Evolutionary conservation across 2,113 vertebrate species (phyloP).

Genomic region (Burhinus bistriatus): DNA sequence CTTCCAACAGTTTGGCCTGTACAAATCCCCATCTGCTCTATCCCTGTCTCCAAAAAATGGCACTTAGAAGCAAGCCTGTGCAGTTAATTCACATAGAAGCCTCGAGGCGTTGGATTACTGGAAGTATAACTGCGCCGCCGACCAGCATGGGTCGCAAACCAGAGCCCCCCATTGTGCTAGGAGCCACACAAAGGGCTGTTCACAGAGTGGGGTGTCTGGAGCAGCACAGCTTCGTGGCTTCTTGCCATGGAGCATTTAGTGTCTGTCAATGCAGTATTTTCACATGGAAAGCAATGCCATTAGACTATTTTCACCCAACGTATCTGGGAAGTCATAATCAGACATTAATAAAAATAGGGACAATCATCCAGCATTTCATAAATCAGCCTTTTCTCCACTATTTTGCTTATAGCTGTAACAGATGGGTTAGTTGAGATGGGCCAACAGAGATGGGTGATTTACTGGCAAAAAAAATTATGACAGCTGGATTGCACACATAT

Average conservation of each 20-base stretch:
- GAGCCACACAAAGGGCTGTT: background rate
- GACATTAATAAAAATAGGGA: slow-evolving; percentile 46
- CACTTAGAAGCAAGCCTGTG: background rate
- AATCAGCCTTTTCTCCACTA: background rate
- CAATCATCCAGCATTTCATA: background rate
- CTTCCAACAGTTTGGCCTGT: slow-evolving; percentile 20
- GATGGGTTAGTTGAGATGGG: slow-evolving; percentile 23
- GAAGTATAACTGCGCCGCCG: background rate
- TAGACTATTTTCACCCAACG: background rate
- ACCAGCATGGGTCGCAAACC: background rate
- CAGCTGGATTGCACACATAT: background rate
- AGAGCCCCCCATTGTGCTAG: background rate
- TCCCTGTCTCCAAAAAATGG: slow-evolving; percentile 10
- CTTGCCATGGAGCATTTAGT: background rate
- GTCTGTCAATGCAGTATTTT: background rate
- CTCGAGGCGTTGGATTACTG: background rate
- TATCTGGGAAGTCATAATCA: background rate
- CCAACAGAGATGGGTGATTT: background rate
- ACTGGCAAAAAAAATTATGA: slow-evolving; percentile 18
- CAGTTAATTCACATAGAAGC: background rate
- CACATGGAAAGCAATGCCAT: background rate
- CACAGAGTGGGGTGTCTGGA: background rate
- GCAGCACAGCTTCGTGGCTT: background rate
- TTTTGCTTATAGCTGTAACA: background rate
- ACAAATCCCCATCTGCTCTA: slow-evolving; percentile 46